Evolutionary conservation across 2,888 invertebrate genomes (phyloP), one percentile per base, ranked within the genome.

Genomic region (Drosophila maculinotata): DNA sequence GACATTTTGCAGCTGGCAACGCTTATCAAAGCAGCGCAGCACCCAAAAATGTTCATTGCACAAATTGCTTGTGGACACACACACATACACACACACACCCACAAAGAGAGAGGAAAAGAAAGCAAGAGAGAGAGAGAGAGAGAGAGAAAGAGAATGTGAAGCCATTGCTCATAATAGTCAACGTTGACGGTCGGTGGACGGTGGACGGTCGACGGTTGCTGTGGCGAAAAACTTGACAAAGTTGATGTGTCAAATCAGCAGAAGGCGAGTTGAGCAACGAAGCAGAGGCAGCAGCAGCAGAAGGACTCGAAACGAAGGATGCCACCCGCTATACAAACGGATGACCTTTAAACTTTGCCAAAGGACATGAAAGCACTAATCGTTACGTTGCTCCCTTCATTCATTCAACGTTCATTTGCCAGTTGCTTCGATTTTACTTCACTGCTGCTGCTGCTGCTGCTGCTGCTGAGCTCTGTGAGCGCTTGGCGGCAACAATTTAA

Each of bases 281-380:
- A 30, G 44, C 26, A 53, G 52, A 30, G 17, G 20, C 42, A 30
- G 42, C 33, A 31, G 28, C 23, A 15, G 36, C 14, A 12, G 42
- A 28, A 54, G 49, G 48, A 42, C 53, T 35, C 28, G 38, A 28
- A 47, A 42, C 45, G 65, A 65, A 57, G 56, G 71, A 71, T 67
- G 51, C 31, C 45, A 41, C 8, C 31, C 25, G 60, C 54, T 52
- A 58, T 66, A 75, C 76, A 68, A 67, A 69, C 60, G 70, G 74
- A 79, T 90, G 89, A 90, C 89, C 89, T 90, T 88, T 89, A 85
- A 89, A 87, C 87, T 90, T 79, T 79, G 76, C 65, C 71, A 81
- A 88, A 90, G 90, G 88, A 89, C 89, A 87, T 80, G 85, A 84
- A 85, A 80, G 84, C 84, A 88, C 88, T 87, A 88, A 88, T 88